These are phyloP conservation scores for Holotrichia oblita DNA, from an alignment of 1,140 invertebrate genomes.

Conservation along the genomic window DNA sequence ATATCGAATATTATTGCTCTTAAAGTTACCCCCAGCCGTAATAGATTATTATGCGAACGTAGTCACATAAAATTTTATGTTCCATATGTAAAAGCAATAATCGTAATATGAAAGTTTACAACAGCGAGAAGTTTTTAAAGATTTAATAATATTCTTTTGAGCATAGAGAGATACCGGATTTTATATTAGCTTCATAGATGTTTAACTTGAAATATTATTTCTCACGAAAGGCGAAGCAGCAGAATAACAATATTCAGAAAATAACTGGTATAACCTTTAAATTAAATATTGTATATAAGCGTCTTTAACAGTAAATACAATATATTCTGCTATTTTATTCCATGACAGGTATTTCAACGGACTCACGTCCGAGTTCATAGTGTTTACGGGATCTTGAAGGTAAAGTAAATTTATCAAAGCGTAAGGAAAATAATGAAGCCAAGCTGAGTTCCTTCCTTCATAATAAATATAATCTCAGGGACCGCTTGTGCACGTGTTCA, in stretches of 20 bases:
- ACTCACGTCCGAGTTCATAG: neutral
- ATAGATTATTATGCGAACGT: conserved; percentile 14
- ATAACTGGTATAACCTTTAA: too few species aligned
- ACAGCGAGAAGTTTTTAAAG: neutral
- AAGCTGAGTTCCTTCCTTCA: neutral
- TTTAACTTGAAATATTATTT: too few species aligned
- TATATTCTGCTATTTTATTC: neutral
- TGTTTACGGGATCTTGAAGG: neutral
- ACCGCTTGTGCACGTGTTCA: neutral
- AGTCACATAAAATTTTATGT: conserved; percentile 16
- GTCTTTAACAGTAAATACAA: too few species aligned
- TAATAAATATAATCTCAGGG: conserved; percentile 27
- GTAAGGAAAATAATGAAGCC: conserved; percentile 26
- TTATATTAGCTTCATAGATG: neutral
- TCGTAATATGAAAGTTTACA: conserved; percentile 29
- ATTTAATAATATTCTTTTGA: conserved; percentile 8
- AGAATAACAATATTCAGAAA: too few species aligned
- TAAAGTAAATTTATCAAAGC: conserved; percentile 17
- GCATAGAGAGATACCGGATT: neutral
- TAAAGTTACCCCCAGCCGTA: neutral
- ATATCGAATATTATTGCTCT: conserved; percentile 18
- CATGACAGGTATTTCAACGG: neutral
- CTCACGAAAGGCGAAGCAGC: too few species aligned
- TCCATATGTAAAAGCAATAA: conserved; percentile 29
- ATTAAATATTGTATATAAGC: too few species aligned